Evolutionary conservation across 1,140 invertebrate genomes (phyloP), one percentile per base, ranked within the genome.

Genomic region (Listronotus bonariensis): DNA sequence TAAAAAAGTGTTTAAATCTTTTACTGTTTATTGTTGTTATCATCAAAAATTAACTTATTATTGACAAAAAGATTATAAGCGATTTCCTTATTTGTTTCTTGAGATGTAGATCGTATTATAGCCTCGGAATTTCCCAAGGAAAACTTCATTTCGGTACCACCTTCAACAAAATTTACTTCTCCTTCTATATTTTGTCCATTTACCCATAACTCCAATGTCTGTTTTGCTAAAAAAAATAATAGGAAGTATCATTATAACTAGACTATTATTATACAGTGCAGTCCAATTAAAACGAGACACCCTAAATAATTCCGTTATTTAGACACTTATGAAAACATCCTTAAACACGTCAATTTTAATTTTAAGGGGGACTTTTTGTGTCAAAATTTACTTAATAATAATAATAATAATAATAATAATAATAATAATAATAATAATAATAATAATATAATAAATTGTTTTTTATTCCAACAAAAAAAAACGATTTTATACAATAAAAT

Each of bases 81-180:
- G 31, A 86, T 79, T 3, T 83, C 84, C 75, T 82, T 72, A 67
- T 78, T 80, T 51, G 82, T 82, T 26, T 81, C 81, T 62, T 80
- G 82, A 54, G 82, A 85, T 6, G 82, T 76, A 7, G 86, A 84
- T 73, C 82, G 82, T 36, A 90, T 88, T 68, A 79, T 83, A 9
- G 81, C 83, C 9, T 78, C 67, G 6, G 48, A 42, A 14, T 65
- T 58, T 14, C 65, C 71, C 18, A 74, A 49, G 40, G 79, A 77
- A 77, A 94, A 93, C 71, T 89, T 86, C 3, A 90, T 93, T 76
- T 91, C 88, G 14, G 89, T 92, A 42, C 92, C 92, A 58, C 88
- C 85, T 56, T 92, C 87, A 7, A 88, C 87, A 79, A 94, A 94
- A 75, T 88, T 88, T 45, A 86, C 89, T 87, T 92, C 74, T 56